Conservation (phyloP, 2,888 invertebrate genomes). For the Pyralis farinalis region DNA sequence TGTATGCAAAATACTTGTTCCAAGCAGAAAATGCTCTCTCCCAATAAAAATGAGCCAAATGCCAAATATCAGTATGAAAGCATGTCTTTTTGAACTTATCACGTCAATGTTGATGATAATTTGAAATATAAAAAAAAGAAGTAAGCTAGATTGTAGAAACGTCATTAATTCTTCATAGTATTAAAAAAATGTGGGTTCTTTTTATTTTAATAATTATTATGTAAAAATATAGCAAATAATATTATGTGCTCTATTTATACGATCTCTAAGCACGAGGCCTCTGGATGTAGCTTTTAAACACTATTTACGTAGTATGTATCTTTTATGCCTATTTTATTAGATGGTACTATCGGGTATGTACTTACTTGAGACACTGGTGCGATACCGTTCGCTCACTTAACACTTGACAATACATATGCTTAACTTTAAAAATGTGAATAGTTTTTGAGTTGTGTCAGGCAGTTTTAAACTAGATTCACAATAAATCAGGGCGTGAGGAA, state of each 20-base stretch:
- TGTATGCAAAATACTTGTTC: slow-evolving; percentile 12
- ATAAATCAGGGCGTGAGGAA: slow-evolving; percentile 74
- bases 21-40: slow-evolving; percentile 4
- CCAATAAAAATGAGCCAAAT: not conserved
- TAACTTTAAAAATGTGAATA: slow-evolving; percentile 68
- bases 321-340: slow-evolving; percentile 27
- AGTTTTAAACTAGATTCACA: slow-evolving; percentile 35
- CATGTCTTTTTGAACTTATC: slow-evolving; percentile 6
- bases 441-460: slow-evolving; percentile 76
- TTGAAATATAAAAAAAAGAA: not conserved
- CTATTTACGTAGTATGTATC: slow-evolving; percentile 32
- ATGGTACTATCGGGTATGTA: slow-evolving; percentile 29
- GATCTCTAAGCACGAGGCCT: slow-evolving; percentile 34
- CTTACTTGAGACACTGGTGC: slow-evolving; percentile 58
- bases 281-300: slow-evolving; percentile 46
- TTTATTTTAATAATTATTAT: not conserved
- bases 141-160: not conserved
- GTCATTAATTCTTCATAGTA: slow-evolving; percentile 1
- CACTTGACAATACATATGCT: slow-evolving; percentile 59
- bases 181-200: slow-evolving; percentile 1
- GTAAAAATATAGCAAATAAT: not conserved
- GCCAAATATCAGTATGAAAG: slow-evolving; percentile 3
- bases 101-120: not conserved
- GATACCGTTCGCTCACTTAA: slow-evolving; percentile 47
- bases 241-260: slow-evolving; percentile 1